phyloP scores from a whole-genome alignment of 2,888 invertebrate species.

The Eilema caniola region DNA sequence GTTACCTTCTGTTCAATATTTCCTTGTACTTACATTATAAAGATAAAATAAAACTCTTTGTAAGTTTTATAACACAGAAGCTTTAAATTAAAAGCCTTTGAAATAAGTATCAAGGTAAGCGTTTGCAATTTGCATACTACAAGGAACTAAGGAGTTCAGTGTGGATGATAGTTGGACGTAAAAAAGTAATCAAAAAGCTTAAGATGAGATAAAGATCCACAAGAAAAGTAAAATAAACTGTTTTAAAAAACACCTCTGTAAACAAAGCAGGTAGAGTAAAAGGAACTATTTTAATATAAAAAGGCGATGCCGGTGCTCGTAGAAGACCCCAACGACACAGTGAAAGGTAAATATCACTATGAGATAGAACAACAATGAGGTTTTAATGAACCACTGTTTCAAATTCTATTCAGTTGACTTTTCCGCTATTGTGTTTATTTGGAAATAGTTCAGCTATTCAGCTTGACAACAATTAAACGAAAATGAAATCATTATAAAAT shows the following conservation, averaged over 20 bases:
- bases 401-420: conserved; percentile 62
- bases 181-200: conserved; percentile 52
- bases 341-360: conserved; percentile 73
- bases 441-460: conserved; percentile 52
- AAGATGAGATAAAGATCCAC: conserved; percentile 54
- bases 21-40: conserved; percentile 13
- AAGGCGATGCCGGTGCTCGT: conserved; percentile 47
- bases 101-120: conserved; percentile 20
- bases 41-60: conserved; percentile 20
- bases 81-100: not conserved
- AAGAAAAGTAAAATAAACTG: conserved; percentile 57
- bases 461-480: conserved; percentile 45
- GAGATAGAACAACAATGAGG: conserved; percentile 71
- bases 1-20: conserved; percentile 18
- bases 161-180: conserved; percentile 15
- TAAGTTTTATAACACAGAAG: not conserved
- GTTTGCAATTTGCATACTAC: conserved; percentile 3
- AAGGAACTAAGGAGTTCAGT: conserved; percentile 11
- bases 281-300: conserved; percentile 63
- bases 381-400: conserved; percentile 76
- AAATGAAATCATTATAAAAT: conserved; percentile 51
- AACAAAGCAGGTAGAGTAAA: conserved; percentile 64
- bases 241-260: conserved; percentile 65
- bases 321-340: conserved; percentile 52
- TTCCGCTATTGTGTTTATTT: conserved; percentile 63